Evolutionary conservation across 2,113 vertebrate genomes (phyloP).

Genomic region (Motacilla tschutschensis): DNA sequence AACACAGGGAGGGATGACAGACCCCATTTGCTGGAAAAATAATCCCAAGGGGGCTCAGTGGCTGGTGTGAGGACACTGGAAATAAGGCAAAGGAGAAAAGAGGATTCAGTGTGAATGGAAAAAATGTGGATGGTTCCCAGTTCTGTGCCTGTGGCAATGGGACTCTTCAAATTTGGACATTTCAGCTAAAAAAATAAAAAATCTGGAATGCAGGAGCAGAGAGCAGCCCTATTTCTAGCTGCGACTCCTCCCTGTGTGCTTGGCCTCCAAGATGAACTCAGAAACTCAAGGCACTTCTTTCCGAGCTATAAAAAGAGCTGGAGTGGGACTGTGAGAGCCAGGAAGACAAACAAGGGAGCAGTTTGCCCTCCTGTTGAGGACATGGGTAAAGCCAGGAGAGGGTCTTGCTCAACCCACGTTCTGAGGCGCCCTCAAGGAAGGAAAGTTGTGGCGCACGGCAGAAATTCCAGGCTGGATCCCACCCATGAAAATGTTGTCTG

Average conservation of each 20-base stretch:
- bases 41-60: rapidly evolving
- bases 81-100: background rate
- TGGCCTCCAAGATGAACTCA: background rate
- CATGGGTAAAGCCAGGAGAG: background rate
- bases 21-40: background rate
- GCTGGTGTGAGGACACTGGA: background rate
- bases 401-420: background rate
- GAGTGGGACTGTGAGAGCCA: background rate
- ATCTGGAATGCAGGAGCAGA: conserved; percentile 19
- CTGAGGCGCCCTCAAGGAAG: background rate
- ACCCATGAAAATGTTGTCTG: background rate
- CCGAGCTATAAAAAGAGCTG: conserved; percentile 25
- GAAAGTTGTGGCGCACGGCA: background rate
- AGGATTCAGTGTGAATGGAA: background rate
- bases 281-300: conserved; percentile 28
- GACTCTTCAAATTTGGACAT: conserved; percentile 29
- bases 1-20: background rate
- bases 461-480: background rate
- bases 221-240: conserved; percentile 41
- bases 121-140: conserved; percentile 1
- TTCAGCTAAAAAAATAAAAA: background rate
- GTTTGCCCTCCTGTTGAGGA: background rate
- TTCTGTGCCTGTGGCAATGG: background rate
- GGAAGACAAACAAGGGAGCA: conserved; percentile 18
- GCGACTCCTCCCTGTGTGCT: conserved; percentile 8